Conservation (phyloP, 2,888 invertebrate genomes). For the Idaea dimidiata region DNA sequence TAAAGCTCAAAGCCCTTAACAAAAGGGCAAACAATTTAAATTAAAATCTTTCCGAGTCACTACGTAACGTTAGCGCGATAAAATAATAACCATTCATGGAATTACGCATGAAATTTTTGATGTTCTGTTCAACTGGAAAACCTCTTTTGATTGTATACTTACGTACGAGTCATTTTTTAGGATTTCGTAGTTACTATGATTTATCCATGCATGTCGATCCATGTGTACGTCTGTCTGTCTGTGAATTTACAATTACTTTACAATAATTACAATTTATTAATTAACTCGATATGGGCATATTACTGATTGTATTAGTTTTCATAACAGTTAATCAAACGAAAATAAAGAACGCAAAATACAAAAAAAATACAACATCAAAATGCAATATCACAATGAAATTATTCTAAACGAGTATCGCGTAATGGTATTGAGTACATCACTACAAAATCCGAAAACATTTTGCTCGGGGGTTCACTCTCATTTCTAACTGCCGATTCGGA, state of each 20-base stretch:
- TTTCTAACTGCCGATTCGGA: constrained; percentile 35
- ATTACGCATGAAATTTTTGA: constrained; percentile 17
- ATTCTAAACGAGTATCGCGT: constrained; percentile 25
- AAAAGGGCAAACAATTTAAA: constrained; percentile 3
- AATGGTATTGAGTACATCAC: constrained; percentile 40
- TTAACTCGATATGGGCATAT: too few species aligned
- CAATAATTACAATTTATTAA: too few species aligned
- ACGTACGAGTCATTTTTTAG: constrained; percentile 12
- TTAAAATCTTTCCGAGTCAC: constrained; percentile 2
- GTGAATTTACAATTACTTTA: too few species aligned
- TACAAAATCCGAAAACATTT: constrained; percentile 52
- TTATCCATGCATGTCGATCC: too few species aligned
- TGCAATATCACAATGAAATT: constrained; percentile 25
- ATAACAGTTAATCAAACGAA: too few species aligned
- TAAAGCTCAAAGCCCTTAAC: neutral
- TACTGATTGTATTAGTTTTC: too few species aligned
- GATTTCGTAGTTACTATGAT: too few species aligned
- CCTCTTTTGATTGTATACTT: constrained; percentile 11
- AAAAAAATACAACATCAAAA: constrained; percentile 1
- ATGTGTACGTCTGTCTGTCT: too few species aligned
- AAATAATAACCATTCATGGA: neutral
- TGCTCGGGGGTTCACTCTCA: constrained; percentile 53
- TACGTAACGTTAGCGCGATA: neutral
- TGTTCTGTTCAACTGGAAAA: constrained; percentile 14
- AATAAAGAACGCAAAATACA: neutral